Conservation (phyloP, 1,140 invertebrate genomes). For the Trissolcus basalis region DNA sequence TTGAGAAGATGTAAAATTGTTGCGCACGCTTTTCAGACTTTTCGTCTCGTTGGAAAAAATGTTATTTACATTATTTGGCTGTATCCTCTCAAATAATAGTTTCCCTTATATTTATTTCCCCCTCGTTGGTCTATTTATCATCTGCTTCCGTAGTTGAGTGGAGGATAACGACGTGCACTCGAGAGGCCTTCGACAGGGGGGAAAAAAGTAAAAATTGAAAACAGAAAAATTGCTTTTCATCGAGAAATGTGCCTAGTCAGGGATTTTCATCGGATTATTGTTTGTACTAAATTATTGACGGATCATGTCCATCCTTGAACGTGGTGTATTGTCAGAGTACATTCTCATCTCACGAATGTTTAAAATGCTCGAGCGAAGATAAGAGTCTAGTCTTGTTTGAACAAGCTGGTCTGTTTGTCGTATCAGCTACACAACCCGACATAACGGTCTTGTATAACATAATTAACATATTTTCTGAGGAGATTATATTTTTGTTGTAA, state of each 20-base stretch:
- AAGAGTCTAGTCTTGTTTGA: conserved; percentile 12
- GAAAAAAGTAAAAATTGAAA: too few relatives aligned
- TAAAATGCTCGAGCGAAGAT: conserved; percentile 13
- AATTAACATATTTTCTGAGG: conserved; percentile 3
- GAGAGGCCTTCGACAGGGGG: too few relatives aligned
- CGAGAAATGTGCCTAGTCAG: conserved; percentile 19
- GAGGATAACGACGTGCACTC: conserved; percentile 37
- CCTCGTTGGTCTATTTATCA: conserved; percentile 44
- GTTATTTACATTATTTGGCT: conserved; percentile 43
- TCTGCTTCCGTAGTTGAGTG: conserved; percentile 14
- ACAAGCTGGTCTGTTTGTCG: conserved; percentile 15
- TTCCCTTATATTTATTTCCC: conserved; percentile 45
- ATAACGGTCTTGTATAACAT: conserved; percentile 9
- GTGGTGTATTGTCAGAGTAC: background rate
- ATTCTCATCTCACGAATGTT: conserved; percentile 9
- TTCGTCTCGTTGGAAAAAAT: conserved; percentile 18
- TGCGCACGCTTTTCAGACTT: conserved; percentile 9
- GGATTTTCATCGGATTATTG: background rate
- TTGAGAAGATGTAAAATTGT: conserved; percentile 30
- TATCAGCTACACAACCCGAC: conserved; percentile 14
- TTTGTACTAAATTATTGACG: too few relatives aligned
- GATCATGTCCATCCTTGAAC: too few relatives aligned
- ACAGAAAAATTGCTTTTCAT: conserved; percentile 41
- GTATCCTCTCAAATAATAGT: conserved; percentile 38
- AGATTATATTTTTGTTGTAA: background rate